Evolutionary conservation across 2,113 vertebrate genomes (phyloP).

Genomic region (mouse (Mus musculus)): GRCm39 chr17:88543501-88544000

Average conservation of each 20-base stretch:
- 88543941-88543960: neutral
- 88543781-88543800: neutral
- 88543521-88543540: neutral
- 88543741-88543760: slow-evolving; percentile 32
- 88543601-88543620: neutral
- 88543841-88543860: neutral
- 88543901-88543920: neutral
- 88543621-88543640: neutral
- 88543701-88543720: slow-evolving; percentile 38
- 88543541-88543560: neutral
- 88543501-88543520: neutral
- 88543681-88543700: neutral
- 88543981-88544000: no score
- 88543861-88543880: neutral
- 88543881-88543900: rapidly evolving
- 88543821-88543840: neutral
- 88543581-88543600: neutral
- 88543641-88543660: neutral
- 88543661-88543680: slow-evolving; percentile 16
- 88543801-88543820: neutral
- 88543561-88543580: neutral
- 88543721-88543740: slow-evolving; percentile 30
- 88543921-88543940: neutral
- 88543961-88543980: no score
- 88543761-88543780: slow-evolving; percentile 16